Evolutionary conservation across 2,797 vertebrate species (phyloP).

Genomic region (Acrossocheilus fasciatus): DNA sequence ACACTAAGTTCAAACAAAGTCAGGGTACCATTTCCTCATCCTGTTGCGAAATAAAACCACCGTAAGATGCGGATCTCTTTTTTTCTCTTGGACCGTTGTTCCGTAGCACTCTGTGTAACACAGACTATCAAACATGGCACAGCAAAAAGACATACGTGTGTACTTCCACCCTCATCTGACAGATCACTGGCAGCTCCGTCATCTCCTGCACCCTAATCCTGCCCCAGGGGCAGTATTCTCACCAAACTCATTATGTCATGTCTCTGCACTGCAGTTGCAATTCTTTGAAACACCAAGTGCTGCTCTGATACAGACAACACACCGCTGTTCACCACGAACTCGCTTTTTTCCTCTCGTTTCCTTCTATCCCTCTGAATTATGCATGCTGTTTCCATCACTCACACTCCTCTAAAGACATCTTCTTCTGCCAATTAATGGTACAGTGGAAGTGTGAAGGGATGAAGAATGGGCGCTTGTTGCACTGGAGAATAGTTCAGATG

Average conservation of each 20-base stretch:
- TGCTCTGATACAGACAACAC: conserved; percentile 38
- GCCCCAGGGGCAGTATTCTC: conserved; percentile 51
- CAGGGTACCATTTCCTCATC: conserved; percentile 23
- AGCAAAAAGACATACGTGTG: conserved; percentile 51
- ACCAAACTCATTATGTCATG: conserved; percentile 63
- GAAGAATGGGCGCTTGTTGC: conserved; percentile 51
- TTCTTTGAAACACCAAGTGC: conserved; percentile 53
- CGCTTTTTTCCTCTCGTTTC: conserved; percentile 51
- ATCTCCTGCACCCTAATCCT: conserved; percentile 59
- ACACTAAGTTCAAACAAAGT: neutral
- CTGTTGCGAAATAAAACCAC: conserved; percentile 16
- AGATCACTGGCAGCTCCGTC: conserved; percentile 49
- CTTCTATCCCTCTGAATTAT: conserved; percentile 59
- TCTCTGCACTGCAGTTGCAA: conserved; percentile 46
- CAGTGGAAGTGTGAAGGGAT: conserved; percentile 41
- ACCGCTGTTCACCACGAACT: conserved; percentile 33
- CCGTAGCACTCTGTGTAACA: conserved; percentile 21
- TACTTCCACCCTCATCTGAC: conserved; percentile 56
- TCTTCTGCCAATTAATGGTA: conserved; percentile 59
- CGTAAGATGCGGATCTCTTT: conserved; percentile 5
- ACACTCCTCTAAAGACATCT: conserved; percentile 50
- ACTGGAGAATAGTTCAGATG: conserved; percentile 33
- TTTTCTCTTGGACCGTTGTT: conserved; percentile 42
- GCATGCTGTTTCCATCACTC: conserved; percentile 63
- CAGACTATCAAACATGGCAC: conserved; percentile 48